Evolutionary conservation across 2,797 vertebrate species (phyloP), one percentile per base, ranked within the genome.

Genomic region (Cryptoblepharus egeriae): DNA sequence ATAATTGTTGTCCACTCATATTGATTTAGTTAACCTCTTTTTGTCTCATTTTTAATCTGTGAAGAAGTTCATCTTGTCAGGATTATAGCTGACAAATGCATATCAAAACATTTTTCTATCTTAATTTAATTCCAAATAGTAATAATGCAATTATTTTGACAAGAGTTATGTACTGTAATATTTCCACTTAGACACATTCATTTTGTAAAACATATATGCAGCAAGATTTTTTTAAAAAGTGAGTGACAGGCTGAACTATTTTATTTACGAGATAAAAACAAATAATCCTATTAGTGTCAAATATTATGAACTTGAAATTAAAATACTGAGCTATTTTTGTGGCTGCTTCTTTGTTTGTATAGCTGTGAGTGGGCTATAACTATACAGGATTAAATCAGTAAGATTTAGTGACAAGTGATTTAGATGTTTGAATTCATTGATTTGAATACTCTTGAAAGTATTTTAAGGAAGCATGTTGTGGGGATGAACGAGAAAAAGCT

Each of bases 81-180:
- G 85, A 93, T 91, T 95, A 79, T 84, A 87, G 89, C 93, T 95
- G 92, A 95, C 95, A 95, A 92, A 91, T 92, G 87, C 89, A 60
- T 93, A 95, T 95, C 92, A 93, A 88, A 96, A 94, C 96, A 91
- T 96, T 96, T 96, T 95, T 89, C 81, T 88, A 88, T 94, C 86
- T 95, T 93, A 94, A 93, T 96, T 96, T 96, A 95, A 91, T 88
- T 95, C 86, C 64, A 93, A 94, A 92, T 95, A 91, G n/a, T 94
- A 94, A 95, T 95, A 93, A 94, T 91, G 92, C 95, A 95, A 96
- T 95, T 96, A 94, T 96, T 96, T 96, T 96, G 95, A 95, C 95
- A 96, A 93, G 88, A 1, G 58, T 93, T 95, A 92, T 26, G 26
- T 93, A 91, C 88, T 91, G 83, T 93, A 91, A 90, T 94, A 93